Conservation (phyloP, 2,888 invertebrate species). For the Periphyllus acericola region DNA sequence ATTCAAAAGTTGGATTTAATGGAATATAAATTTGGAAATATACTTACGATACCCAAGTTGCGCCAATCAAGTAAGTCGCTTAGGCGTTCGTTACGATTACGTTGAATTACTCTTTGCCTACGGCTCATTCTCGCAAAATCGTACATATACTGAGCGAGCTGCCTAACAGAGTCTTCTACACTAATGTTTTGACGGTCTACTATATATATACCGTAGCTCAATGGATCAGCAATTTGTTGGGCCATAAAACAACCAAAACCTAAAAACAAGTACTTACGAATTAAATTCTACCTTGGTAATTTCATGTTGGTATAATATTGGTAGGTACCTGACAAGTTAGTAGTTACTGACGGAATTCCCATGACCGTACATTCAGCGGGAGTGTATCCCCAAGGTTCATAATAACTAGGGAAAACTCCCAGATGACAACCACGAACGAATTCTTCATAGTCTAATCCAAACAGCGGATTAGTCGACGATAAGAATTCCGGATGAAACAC, state of each 20-base stretch:
- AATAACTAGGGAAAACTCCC: slow-evolving; percentile 99
- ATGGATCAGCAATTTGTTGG: slow-evolving; percentile 96
- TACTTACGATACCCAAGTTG: slow-evolving; percentile 92
- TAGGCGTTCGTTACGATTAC: slow-evolving; percentile 96
- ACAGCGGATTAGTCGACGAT: slow-evolving; percentile 95
- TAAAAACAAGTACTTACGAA: slow-evolving; percentile 65
- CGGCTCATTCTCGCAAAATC: slow-evolving; percentile 91
- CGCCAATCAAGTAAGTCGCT: slow-evolving; percentile 98
- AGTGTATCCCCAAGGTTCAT: slow-evolving; percentile 99
- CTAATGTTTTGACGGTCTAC: slow-evolving; percentile 92
- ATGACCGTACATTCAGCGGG: slow-evolving; percentile 99
- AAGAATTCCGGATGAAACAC: slow-evolving; percentile 99
- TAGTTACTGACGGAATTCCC: slow-evolving; percentile 98
- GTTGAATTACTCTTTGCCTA: slow-evolving; percentile 95
- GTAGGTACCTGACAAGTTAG: slow-evolving; percentile 87
- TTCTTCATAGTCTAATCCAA: slow-evolving; percentile 98
- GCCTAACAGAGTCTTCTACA: slow-evolving; percentile 89
- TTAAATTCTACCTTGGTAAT: too few relatives aligned
- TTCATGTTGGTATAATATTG: background rate
- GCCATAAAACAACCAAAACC: slow-evolving; percentile 99
- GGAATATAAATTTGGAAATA: background rate
- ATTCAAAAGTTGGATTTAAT: background rate
- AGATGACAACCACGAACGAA: slow-evolving; percentile 99
- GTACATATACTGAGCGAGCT: slow-evolving; percentile 90
- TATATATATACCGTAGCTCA: slow-evolving; percentile 98